Percentiles rank a stretch among this genome's conserved stretches.
Evolutionary conservation across 2,888 invertebrate species (phyloP).

Genomic region (Polymixis lichenea): DNA sequence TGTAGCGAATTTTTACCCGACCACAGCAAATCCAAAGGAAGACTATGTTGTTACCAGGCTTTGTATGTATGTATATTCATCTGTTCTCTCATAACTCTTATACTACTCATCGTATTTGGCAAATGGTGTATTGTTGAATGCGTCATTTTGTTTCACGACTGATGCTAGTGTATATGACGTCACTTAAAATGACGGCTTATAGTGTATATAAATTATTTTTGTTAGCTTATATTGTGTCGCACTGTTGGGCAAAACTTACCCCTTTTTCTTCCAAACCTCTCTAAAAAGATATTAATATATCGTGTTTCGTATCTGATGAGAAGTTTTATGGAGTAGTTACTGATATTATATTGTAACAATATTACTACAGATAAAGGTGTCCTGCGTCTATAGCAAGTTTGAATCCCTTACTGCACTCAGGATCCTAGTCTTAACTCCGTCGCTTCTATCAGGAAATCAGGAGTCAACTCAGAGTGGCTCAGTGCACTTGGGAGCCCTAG

Average conservation of each 20-base stretch:
- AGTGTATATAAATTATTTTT: not conserved
- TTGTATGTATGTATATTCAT: not conserved
- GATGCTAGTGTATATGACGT: not conserved
- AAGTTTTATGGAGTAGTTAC: too few relatives aligned
- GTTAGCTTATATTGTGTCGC: not conserved
- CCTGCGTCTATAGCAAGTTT: too few relatives aligned
- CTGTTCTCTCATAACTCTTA: not conserved
- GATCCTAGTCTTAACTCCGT: too few relatives aligned
- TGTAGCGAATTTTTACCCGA: not conserved
- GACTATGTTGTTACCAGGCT: not conserved
- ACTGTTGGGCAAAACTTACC: not conserved
- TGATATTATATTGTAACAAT: too few relatives aligned
- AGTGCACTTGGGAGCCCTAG: not conserved
- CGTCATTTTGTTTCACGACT: not conserved
- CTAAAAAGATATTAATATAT: too few relatives aligned
- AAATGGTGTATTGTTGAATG: not conserved
- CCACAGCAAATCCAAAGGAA: not conserved
- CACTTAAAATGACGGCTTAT: not conserved
- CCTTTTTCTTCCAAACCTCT: not conserved
- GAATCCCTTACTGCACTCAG: too few relatives aligned
- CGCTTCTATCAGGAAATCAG: too few relatives aligned
- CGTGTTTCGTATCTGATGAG: too few relatives aligned
- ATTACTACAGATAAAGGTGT: too few relatives aligned
- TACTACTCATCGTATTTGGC: not conserved
- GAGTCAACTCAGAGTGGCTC: not conserved